Conservation (phyloP, 1,140 invertebrate genomes). For the Drosophila kepulauana region DNA sequence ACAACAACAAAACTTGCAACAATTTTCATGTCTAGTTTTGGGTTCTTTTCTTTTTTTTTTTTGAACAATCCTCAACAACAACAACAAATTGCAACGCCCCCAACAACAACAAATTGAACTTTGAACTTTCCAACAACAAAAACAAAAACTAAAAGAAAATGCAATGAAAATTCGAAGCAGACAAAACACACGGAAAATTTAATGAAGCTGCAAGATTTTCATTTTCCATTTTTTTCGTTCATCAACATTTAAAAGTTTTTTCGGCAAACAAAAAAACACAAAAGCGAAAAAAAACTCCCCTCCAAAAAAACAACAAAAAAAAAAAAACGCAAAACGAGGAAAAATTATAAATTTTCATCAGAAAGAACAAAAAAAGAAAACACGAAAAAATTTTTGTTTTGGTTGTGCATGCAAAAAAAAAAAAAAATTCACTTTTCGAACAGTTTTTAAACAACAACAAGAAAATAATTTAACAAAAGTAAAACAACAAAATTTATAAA, state of each 20-base stretch:
- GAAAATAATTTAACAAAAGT: slow-evolving; percentile 10
- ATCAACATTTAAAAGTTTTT: slow-evolving; percentile 21
- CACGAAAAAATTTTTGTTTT: slow-evolving; percentile 54
- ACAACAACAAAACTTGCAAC: slow-evolving; percentile 39
- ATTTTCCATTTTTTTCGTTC: slow-evolving; percentile 32
- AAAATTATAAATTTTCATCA: background rate
- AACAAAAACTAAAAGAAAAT: too few species aligned
- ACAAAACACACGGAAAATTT: background rate
- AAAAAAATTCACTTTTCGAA: slow-evolving; percentile 36
- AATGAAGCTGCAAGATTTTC: slow-evolving; percentile 27
- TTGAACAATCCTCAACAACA: slow-evolving; percentile 5
- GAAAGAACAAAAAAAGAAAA: slow-evolving; percentile 7
- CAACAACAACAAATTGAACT: slow-evolving; percentile 20
- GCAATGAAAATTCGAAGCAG: slow-evolving; percentile 7
- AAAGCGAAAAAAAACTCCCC: background rate
- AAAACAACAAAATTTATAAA: slow-evolving; percentile 12
- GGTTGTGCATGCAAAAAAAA: slow-evolving; percentile 51
- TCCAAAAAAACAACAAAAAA: slow-evolving; percentile 4
- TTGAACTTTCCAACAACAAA: slow-evolving; percentile 8
- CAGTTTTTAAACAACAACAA: slow-evolving; percentile 30
- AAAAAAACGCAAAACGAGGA: background rate
- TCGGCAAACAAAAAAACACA: slow-evolving; percentile 2
- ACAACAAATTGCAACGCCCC: slow-evolving; percentile 25
- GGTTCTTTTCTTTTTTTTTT: slow-evolving; percentile 32
- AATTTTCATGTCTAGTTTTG: slow-evolving; percentile 43